These are phyloP conservation scores for Drosophila nr. medialis DNA, from an alignment of 2,888 invertebrate genomes.

Conservation along the genomic window DNA sequence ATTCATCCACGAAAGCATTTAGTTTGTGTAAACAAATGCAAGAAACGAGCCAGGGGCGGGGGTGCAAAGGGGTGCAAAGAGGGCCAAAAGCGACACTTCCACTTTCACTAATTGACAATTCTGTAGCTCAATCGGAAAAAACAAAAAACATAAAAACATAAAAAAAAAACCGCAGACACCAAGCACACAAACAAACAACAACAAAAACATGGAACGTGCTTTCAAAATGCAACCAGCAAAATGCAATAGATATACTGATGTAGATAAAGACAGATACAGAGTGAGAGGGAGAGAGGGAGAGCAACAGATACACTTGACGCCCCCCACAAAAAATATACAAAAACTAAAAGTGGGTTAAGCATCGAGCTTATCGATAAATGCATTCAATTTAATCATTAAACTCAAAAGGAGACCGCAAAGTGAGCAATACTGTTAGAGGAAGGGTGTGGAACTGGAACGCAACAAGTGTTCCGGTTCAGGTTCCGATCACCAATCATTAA, in stretches of 20 bases:
- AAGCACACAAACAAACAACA: conserved; percentile 47
- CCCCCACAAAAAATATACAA: conserved; percentile 45
- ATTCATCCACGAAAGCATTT: conserved; percentile 55
- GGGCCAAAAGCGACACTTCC: conserved; percentile 58
- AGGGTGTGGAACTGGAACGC: neutral
- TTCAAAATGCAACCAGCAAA: conserved; percentile 33
- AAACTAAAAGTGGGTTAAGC: conserved; percentile 53
- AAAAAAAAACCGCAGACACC: conserved; percentile 65
- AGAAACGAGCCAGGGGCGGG: conserved; percentile 1
- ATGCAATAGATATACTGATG: conserved; percentile 12
- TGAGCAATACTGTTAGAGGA: conserved; percentile 11
- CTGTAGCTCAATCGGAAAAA: conserved; percentile 70
- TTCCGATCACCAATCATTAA: neutral
- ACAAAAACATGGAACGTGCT: conserved; percentile 39
- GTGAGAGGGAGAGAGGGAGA: conserved; percentile 6
- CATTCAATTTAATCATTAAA: conserved; percentile 27
- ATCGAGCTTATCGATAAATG: conserved; percentile 39
- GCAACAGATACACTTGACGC: conserved; percentile 55
- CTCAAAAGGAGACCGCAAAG: conserved; percentile 19
- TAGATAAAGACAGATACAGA: neutral
- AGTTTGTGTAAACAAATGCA: conserved; percentile 59
- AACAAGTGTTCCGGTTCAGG: neutral
- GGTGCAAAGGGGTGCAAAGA: neutral
- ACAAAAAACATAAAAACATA: conserved; percentile 45
- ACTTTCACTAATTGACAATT: conserved; percentile 81